A percentile compares a stretch with the other conserved stretches of the same genome.
phyloP scores from a whole-genome alignment of 2,888 invertebrate species.

The Serrognathus titanus region DNA sequence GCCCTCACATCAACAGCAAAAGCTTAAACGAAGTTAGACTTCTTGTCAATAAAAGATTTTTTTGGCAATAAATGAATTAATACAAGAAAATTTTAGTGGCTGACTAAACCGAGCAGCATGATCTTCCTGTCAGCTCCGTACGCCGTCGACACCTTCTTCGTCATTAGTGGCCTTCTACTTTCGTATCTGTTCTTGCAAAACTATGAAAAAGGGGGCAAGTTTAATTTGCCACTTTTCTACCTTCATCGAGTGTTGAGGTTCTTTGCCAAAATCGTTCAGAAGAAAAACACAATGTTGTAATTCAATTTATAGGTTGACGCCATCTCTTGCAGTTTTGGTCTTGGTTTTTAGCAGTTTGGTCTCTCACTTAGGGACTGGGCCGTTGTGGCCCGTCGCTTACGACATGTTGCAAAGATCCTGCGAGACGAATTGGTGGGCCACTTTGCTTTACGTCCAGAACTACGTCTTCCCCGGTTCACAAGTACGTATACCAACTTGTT shows the following conservation, averaged over 20 bases:
- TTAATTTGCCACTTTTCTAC: constrained; percentile 9
- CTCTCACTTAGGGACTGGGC: constrained; percentile 41
- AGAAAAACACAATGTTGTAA: too few species aligned
- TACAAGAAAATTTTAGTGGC: constrained; percentile 18
- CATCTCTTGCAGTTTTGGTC: constrained; percentile 38
- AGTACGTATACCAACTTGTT: too few species aligned
- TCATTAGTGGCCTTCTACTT: constrained; percentile 59
- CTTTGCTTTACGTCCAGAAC: constrained; percentile 47
- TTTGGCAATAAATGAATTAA: background rate
- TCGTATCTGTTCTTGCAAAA: constrained; percentile 47
- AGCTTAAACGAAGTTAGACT: constrained; percentile 6
- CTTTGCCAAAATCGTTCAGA: too few species aligned
- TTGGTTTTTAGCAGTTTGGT: constrained; percentile 29
- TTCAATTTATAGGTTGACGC: constrained; percentile 16
- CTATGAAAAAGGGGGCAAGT: constrained; percentile 6
- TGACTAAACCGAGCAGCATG: constrained; percentile 15
- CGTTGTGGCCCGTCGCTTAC: constrained; percentile 48
- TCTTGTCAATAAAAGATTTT: too few species aligned
- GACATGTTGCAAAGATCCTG: constrained; percentile 33
- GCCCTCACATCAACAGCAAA: constrained; percentile 11
- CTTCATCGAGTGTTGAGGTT: background rate
- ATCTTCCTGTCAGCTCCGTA: constrained; percentile 22
- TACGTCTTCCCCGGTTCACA: constrained; percentile 22
- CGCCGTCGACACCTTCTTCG: constrained; percentile 62
- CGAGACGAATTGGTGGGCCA: constrained; percentile 46